Percentiles rank a stretch among this genome's conserved stretches.
Conservation (phyloP, 2,113 vertebrate genomes). For the Alaudala cheleensis region DNA sequence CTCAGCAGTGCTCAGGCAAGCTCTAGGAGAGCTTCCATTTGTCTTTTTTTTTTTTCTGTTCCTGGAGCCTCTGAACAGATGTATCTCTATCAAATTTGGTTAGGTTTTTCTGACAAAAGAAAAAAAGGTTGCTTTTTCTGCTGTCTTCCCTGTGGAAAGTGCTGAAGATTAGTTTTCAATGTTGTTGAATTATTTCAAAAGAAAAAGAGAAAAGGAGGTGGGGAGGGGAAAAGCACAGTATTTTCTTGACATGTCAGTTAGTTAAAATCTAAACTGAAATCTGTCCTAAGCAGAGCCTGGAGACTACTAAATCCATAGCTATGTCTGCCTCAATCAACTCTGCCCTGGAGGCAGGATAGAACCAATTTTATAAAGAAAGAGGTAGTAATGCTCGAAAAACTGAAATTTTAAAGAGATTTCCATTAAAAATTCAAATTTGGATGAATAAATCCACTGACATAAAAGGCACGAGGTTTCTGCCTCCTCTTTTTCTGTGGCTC, state of each 20-base stretch:
- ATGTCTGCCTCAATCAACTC: not conserved
- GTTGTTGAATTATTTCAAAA: constrained; percentile 20
- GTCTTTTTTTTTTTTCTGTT: not conserved
- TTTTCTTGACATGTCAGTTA: constrained; percentile 5
- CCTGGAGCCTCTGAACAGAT: constrained; percentile 13
- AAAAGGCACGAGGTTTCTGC: not conserved
- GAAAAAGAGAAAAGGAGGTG: not conserved
- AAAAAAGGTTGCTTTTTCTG: not conserved
- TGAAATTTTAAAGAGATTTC: constrained; percentile 42
- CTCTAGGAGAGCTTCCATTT: constrained; percentile 31
- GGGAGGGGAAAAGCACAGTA: not conserved
- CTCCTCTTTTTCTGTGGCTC: not conserved
- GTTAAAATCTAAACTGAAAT: constrained; percentile 49
- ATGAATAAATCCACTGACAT: constrained; percentile 1
- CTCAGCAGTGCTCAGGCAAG: constrained; percentile 43
- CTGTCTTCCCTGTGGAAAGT: not conserved
- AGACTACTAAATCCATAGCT: not conserved
- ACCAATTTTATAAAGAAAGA: not conserved
- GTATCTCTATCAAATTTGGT: constrained; percentile 37
- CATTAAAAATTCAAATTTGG: constrained; percentile 52
- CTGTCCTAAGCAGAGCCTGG: constrained; percentile 30
- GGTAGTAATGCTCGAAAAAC: not conserved
- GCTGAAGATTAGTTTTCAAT: constrained; percentile 1
- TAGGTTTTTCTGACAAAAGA: not conserved
- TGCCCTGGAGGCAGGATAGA: not conserved